These are phyloP conservation scores for Drosophila pseudoobscura DNA, from an alignment of 1,140 invertebrate species.

Conservation along the genomic window DNA sequence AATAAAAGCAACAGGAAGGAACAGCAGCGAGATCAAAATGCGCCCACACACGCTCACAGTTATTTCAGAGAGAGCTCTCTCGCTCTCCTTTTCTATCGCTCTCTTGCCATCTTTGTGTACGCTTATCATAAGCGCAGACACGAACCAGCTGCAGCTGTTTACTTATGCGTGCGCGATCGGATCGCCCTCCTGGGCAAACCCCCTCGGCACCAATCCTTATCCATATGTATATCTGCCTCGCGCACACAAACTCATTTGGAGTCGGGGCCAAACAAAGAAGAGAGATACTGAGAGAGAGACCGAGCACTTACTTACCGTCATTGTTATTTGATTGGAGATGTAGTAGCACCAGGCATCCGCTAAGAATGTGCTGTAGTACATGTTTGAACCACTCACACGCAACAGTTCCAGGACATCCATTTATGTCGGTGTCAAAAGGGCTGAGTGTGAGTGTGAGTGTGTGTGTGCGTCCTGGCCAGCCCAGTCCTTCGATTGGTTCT, in stretches of 20 bases:
- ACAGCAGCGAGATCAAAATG: background rate
- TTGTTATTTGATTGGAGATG: slow-evolving; percentile 63
- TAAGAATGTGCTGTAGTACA: slow-evolving; percentile 67
- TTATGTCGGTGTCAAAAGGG: slow-evolving; percentile 9
- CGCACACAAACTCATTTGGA: no score
- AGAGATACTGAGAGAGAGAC: background rate
- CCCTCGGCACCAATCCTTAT: no score
- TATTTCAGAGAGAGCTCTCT: background rate
- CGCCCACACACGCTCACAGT: slow-evolving; percentile 6
- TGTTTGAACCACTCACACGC: slow-evolving; percentile 59
- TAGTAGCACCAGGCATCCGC: slow-evolving; percentile 74
- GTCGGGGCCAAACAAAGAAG: background rate
- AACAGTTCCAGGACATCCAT: slow-evolving; percentile 73
- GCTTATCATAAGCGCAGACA: slow-evolving; percentile 28
- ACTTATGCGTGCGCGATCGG: slow-evolving; percentile 1
- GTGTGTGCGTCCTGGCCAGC: background rate
- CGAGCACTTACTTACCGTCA: slow-evolving; percentile 61
- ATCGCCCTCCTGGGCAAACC: no score
- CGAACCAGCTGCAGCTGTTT: slow-evolving; percentile 28
- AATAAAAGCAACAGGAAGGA: background rate
- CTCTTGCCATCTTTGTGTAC: background rate
- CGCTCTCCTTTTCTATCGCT: background rate
- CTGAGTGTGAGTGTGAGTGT: background rate
- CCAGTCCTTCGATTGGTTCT: slow-evolving; percentile 2
- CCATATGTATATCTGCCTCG: no score